Evolutionary conservation across 2,113 vertebrate species (phyloP).

Genomic region (Lophura nycthemera): DNA sequence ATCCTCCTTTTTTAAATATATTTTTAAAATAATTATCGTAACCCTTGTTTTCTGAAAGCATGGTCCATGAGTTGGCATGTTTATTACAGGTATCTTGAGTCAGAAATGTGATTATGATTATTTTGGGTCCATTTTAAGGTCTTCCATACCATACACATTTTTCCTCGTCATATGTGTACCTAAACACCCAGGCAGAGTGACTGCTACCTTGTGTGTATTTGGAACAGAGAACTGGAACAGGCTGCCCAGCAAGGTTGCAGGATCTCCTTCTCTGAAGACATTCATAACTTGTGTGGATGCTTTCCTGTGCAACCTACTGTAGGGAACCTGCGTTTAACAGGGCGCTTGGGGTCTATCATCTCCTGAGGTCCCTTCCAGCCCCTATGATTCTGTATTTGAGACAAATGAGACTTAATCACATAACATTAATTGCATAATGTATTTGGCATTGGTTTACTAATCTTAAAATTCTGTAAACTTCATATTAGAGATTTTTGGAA

Average conservation of each 20-base stretch:
- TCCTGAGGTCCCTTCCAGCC: too few relatives aligned
- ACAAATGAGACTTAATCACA: not conserved
- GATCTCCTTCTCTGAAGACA: not conserved
- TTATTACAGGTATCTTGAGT: not conserved
- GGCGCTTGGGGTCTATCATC: too few relatives aligned
- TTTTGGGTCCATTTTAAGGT: not conserved
- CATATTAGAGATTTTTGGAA: not conserved
- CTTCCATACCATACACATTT: not conserved
- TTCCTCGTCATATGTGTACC: not conserved
- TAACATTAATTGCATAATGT: not conserved
- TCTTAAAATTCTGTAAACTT: not conserved
- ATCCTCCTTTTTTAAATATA: not conserved
- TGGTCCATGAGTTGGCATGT: not conserved
- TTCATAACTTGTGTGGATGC: not conserved
- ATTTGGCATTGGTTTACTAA: not conserved
- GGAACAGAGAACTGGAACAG: not conserved
- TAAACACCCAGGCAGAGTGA: not conserved
- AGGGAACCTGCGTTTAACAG: not conserved
- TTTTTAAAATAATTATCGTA: not conserved
- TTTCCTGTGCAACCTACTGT: not conserved
- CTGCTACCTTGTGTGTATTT: not conserved
- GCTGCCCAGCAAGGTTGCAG: not conserved
- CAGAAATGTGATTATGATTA: not conserved
- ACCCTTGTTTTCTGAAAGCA: not conserved
- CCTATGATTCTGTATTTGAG: not conserved